Percentiles rank a stretch among this genome's conserved stretches.
These are phyloP conservation scores for Thymallus thymallus DNA, from an alignment of 2,113 vertebrate species.

Conservation along the genomic window DNA sequence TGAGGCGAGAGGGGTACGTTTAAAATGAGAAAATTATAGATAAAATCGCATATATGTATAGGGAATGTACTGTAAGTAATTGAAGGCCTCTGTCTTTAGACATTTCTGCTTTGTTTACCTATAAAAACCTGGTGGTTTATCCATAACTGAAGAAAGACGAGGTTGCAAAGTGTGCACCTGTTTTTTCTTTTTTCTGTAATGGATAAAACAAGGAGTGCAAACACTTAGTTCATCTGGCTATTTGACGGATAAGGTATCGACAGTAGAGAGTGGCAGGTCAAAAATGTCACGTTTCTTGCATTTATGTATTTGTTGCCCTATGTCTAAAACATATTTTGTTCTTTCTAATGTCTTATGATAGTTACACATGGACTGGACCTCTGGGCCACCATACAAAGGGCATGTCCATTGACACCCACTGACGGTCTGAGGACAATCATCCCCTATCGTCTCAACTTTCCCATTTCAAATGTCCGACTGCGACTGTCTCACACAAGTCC, in stretches of 20 bases:
- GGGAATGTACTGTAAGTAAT: too few relatives aligned
- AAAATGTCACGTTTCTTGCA: too few relatives aligned
- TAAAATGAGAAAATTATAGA: background rate
- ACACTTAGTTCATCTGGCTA: background rate
- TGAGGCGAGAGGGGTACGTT: slow-evolving; percentile 13
- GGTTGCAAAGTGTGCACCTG: too few relatives aligned
- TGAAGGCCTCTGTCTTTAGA: too few relatives aligned
- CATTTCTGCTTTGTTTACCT: too few relatives aligned
- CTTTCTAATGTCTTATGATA: background rate
- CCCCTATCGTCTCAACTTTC: background rate
- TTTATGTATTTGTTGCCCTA: too few relatives aligned
- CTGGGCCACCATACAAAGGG: slow-evolving; percentile 3
- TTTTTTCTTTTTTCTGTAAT: too few relatives aligned
- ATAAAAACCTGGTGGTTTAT: too few relatives aligned
- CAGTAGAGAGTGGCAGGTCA: background rate
- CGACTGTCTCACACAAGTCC: slow-evolving; percentile 30
- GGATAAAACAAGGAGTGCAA: background rate
- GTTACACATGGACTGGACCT: background rate
- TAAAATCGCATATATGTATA: too few relatives aligned
- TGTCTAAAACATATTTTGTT: background rate
- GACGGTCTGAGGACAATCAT: background rate
- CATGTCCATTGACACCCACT: slow-evolving; percentile 42
- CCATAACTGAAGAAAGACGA: too few relatives aligned
- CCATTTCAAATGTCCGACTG: slow-evolving; percentile 27
- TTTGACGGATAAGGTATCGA: background rate